Evolutionary conservation across 1,140 invertebrate genomes (phyloP), one percentile per base, ranked within the genome.

Genomic region (Drosophila sucinea): DNA sequence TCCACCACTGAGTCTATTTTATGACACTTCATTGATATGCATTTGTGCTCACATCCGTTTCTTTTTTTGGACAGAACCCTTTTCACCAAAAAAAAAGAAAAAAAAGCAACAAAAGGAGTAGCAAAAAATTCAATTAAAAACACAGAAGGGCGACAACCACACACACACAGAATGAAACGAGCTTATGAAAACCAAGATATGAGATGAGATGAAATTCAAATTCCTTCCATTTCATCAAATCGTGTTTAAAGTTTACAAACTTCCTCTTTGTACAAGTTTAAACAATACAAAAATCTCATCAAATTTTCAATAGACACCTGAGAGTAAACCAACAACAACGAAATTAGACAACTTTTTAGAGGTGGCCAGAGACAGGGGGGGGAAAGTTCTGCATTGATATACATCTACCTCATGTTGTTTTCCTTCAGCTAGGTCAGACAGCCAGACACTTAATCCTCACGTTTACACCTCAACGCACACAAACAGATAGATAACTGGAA

Each of bases 1-100:
- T 82, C 83, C 76, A 25, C 40, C 51, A 35, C 82, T 51, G 27
- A 8, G 44, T 30, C 35, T 23, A 70, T 66, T 89, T 87, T 87
- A 89, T 87, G 84, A 84, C 80, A 77, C 70, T 84, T 89, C 80
- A 87, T 87, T 87, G 84, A 87, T 87, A 87, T 87, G 89, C 84
- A 87, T 87, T 83, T 76, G 55, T 35, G 32, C 10, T 1, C n/a
- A 32, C 29, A 30, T 40, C 23, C 23, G 44, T 27, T 63, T 63
- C 30, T 23, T 64, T 66, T 17, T 40, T 27, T 47, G 35, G 4
- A 51, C 4, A 25, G n/a, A 61, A 30, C 23, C 35, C 38, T 30
- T 61, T 41, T 29, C 25, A 41, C 44, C 6, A 77, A 71, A 72
- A 65, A 65, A 23, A 32, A 70, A 33, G 60, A 63, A 29, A 33